Percentiles rank a stretch among this genome's conserved stretches.
Evolutionary conservation across 2,888 invertebrate species (phyloP).

Genomic region (Phanerotoma sp.): DNA sequence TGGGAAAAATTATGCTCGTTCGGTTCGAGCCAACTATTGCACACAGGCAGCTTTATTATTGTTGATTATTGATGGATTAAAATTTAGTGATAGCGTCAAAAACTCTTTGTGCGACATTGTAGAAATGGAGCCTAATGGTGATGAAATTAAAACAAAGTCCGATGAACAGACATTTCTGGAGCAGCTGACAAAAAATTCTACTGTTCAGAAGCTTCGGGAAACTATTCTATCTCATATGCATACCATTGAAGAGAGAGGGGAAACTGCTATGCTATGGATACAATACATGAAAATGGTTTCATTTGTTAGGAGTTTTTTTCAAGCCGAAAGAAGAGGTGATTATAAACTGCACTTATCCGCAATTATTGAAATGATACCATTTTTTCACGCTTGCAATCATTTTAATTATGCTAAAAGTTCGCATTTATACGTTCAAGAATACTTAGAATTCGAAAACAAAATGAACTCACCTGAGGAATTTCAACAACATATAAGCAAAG

Average conservation of each 20-base stretch:
- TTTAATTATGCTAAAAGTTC: slow-evolving; percentile 3
- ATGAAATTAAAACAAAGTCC: too few relatives aligned
- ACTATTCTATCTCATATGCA: too few relatives aligned
- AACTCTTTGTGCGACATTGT: too few relatives aligned
- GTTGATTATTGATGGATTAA: neutral
- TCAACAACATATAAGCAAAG: neutral
- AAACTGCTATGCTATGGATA: slow-evolving; percentile 1
- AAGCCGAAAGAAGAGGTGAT: neutral
- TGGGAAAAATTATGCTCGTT: too few relatives aligned
- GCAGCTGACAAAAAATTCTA: too few relatives aligned
- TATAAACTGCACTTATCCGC: slow-evolving; percentile 2
- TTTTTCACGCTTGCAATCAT: neutral
- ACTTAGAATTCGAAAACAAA: too few relatives aligned
- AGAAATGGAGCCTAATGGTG: too few relatives aligned
- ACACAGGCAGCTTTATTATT: too few relatives aligned
- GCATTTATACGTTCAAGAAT: neutral
- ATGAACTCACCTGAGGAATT: too few relatives aligned
- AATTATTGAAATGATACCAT: neutral
- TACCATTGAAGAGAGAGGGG: neutral
- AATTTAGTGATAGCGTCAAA: neutral
- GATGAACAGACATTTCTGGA: too few relatives aligned
- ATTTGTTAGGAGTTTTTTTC: neutral
- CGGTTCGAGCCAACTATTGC: too few relatives aligned
- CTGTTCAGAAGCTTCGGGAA: too few relatives aligned
- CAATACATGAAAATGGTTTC: slow-evolving; percentile 4